Evolutionary conservation across 2,888 invertebrate species (phyloP).

Genomic region (Thereva unica): DNA sequence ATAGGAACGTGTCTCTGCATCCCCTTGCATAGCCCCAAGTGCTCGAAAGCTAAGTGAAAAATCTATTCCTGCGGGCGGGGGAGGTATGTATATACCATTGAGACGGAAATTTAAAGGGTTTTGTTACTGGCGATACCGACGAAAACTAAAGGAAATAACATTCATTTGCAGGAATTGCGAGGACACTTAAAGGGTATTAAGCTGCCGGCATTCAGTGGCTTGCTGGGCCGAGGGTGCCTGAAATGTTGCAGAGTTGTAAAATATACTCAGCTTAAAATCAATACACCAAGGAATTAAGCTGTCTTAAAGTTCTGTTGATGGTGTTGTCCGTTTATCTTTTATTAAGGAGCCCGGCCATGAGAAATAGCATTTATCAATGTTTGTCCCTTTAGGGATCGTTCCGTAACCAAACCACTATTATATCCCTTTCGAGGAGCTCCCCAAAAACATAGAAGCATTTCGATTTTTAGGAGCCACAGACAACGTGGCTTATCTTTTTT

Average conservation of each 20-base stretch:
- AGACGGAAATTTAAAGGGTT: no score
- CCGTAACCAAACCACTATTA: slow-evolving; percentile 6
- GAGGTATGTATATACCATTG: no score
- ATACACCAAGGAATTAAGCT: slow-evolving; percentile 14
- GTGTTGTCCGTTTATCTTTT: slow-evolving; percentile 15
- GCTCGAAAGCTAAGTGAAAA: no score
- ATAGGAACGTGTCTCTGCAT: no score
- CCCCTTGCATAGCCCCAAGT: no score
- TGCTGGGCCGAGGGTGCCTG: neutral
- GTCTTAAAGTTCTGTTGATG: slow-evolving; percentile 20
- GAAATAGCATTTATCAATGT: slow-evolving; percentile 14
- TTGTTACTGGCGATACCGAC: no score
- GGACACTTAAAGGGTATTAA: neutral
- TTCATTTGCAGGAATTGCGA: slow-evolving; percentile 25
- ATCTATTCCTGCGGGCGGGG: no score
- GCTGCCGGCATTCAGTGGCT: neutral
- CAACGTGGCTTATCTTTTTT: neutral
- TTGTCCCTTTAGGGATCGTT: slow-evolving; percentile 12
- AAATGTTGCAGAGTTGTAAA: slow-evolving; percentile 11
- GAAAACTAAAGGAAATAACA: neutral
- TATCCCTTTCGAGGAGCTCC: slow-evolving; percentile 5
- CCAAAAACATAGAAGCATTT: slow-evolving; percentile 8
- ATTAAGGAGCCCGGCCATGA: slow-evolving; percentile 20
- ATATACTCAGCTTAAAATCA: slow-evolving; percentile 10
- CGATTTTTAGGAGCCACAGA: slow-evolving; percentile 18